phyloP scores from a whole-genome alignment of 2,113 vertebrate genomes.

The Ondatra zibethicus region DNA sequence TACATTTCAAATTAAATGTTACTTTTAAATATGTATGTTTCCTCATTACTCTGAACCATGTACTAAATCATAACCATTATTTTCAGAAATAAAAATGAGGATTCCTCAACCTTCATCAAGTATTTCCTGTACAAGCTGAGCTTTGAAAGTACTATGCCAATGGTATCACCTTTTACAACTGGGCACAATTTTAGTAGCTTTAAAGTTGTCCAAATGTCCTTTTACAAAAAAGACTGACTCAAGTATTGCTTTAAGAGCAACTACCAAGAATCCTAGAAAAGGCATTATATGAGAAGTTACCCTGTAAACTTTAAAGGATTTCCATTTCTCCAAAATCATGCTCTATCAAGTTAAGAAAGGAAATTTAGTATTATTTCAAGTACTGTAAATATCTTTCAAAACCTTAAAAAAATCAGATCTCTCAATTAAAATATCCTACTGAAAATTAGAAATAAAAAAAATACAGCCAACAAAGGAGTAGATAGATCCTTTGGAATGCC shows the following conservation, averaged over 20 bases:
- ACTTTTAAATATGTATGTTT: constrained; percentile 55
- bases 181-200: neutral
- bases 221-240: constrained; percentile 15
- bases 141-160: neutral
- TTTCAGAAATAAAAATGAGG: constrained; percentile 22
- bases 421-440: constrained; percentile 27
- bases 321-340: constrained; percentile 18
- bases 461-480: constrained; percentile 2
- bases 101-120: neutral
- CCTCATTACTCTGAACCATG: constrained; percentile 16
- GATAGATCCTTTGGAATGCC: neutral
- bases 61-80: constrained; percentile 34
- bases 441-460: constrained; percentile 39
- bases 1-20: constrained; percentile 44
- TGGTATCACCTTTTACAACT: neutral
- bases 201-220: constrained; percentile 3
- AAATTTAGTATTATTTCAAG: constrained; percentile 38
- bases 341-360: constrained; percentile 38
- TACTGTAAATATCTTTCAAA: constrained; percentile 32
- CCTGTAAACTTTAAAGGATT: constrained; percentile 28
- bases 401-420: constrained; percentile 29
- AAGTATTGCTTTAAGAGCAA: constrained; percentile 25
- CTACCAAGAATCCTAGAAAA: neutral
- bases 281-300: constrained; percentile 17
- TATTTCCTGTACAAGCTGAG: constrained; percentile 22